Evolutionary conservation across 1,140 invertebrate genomes (phyloP), one percentile per base, ranked within the genome.

Genomic region (Pteromalus puparum): DNA sequence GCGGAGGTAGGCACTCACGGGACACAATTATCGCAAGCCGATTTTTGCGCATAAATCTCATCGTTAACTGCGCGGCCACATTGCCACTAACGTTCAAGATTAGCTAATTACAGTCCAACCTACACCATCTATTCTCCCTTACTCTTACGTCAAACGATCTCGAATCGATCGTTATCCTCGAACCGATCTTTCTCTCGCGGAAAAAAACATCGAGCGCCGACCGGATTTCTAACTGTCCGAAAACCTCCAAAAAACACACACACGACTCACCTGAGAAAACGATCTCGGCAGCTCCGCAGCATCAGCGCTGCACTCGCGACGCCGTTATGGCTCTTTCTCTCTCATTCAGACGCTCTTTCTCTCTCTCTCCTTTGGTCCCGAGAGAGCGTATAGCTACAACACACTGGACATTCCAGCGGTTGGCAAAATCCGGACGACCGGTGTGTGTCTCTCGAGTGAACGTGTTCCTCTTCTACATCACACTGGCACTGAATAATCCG

Each of bases 271-370:
- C 53, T 61, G 48, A 21, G 67, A 70, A 70, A 70, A 30, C 67
- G 67, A 70, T 13, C 67, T 26, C 67, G 24, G 26, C 65, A 28
- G 65, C 24, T 68, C 24, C 67, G 67, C 67, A 30, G 26, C 28
- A 26, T 30, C 24, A 30, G 24, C 67, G 42, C 42, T 53, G 65
- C 78, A 70, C 65, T 80, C 65, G 1, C 65, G 67, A 72, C 72
- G 79, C 67, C 79, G 79, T 73, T 81, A 70, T 46, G 15, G 26
- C 26, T 30, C 30, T 26, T 65, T 30, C 21, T 38, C 70, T 28
- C 74, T 46, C 75, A 77, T 53, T 77, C 48, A 75, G 75, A 65
- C 75, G n/a, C 75, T 61, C 75, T 77, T 21, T 53, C 74, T 76
- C 15, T 4, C 42, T 48, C 74, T 76, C 30, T 34, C 6, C 4